Percentiles rank a stretch among this genome's conserved stretches.
phyloP scores from a whole-genome alignment of 2,888 invertebrate genomes.

The Rhimphoctona megacephalus region DNA sequence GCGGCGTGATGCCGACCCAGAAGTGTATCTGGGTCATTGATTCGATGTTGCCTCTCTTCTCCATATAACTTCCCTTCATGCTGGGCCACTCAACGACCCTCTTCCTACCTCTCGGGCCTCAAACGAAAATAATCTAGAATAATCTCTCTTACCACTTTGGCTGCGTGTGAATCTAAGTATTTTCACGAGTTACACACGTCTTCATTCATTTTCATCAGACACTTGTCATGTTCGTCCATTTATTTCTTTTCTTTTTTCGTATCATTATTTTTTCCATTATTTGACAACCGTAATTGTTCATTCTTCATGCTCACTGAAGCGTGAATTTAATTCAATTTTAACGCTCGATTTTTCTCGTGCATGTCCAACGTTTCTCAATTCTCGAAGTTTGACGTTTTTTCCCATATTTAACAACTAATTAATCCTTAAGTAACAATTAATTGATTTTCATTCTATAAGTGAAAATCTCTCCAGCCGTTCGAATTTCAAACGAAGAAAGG shows the following conservation, averaged over 20 bases:
- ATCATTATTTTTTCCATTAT: not conserved
- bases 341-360: too few species aligned
- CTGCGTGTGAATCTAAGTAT: not conserved
- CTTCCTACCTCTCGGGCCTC: constrained; percentile 44
- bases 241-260: not conserved
- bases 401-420: too few species aligned
- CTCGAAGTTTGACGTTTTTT: too few species aligned
- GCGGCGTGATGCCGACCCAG: constrained; percentile 70
- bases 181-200: not conserved
- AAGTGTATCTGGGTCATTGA: constrained; percentile 73
- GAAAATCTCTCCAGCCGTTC: too few species aligned
- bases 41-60: constrained; percentile 64
- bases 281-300: not conserved
- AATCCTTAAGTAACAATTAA: too few species aligned
- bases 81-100: constrained; percentile 48
- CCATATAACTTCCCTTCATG: constrained; percentile 33
- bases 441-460: too few species aligned
- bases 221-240: not conserved
- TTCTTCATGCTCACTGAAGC: too few species aligned
- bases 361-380: too few species aligned
- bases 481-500: too few species aligned
- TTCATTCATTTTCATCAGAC: not conserved
- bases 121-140: constrained; percentile 57
- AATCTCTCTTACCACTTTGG: not conserved
- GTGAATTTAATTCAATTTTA: too few species aligned